Evolutionary conservation across 2,888 invertebrate genomes (phyloP).

Genomic region (Tiliacea aurago): DNA sequence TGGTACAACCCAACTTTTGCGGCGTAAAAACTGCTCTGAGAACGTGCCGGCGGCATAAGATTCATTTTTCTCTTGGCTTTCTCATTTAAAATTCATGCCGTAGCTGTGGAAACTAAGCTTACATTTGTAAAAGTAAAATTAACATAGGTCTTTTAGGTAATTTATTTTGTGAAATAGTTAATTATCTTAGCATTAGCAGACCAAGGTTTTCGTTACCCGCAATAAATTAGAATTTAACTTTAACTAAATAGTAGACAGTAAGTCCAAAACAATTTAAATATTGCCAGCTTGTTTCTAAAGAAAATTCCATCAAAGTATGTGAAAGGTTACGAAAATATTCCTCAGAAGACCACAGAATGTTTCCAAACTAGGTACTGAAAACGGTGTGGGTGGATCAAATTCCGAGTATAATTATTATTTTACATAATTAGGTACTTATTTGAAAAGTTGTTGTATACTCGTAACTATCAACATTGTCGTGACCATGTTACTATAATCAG

Average conservation of each 20-base stretch:
- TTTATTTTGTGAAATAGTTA: background rate
- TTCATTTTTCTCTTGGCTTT: background rate
- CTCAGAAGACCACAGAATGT: background rate
- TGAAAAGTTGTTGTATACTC: background rate
- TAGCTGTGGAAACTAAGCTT: background rate
- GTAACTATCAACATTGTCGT: background rate
- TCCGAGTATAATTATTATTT: background rate
- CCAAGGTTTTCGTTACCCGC: background rate
- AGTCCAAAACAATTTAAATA: background rate
- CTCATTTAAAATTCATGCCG: constrained; percentile 4
- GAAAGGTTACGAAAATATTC: constrained; percentile 5
- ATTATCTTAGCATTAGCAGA: background rate
- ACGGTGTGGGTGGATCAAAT: background rate
- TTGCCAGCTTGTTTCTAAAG: background rate
- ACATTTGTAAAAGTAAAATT: background rate
- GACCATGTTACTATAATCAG: too few relatives aligned
- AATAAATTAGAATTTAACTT: constrained; percentile 1
- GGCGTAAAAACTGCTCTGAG: background rate
- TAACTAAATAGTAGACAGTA: background rate
- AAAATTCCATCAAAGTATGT: background rate
- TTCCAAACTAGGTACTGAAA: background rate
- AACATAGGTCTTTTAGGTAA: background rate
- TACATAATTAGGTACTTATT: background rate
- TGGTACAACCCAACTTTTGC: background rate
- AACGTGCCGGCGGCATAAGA: background rate